Base-by-base conservation (phyloP, 2,888 invertebrate genomes). In the Epirrhoe tristata region DNA sequence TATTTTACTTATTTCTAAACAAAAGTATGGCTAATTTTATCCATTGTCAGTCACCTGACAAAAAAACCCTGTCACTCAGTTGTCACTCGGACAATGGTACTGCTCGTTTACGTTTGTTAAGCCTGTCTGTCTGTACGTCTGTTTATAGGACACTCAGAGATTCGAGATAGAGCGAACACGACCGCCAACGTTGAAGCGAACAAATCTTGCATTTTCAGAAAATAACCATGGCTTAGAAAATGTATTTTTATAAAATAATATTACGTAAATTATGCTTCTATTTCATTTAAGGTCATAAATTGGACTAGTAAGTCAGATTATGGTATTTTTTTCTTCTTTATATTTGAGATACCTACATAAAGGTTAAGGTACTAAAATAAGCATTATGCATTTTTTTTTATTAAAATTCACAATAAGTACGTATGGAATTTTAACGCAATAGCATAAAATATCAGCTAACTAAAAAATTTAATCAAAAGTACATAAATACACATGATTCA, bases 111-210 rank as follows among this genome's bases (percentile, higher is more conserved):
- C 84, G 87, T 87, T 86, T 87, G 89, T 87, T 87, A 87, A 82
- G 82, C 79, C 82, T 82, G 87, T 85, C 86, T 84, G 87, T 86
- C 85, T 77, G 84, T 85, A 82, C 83, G 86, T 88, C 88, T 81
- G 83, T 85, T 87, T 87, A 88, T 87, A 85, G 88, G 87, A 87
- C 86, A 84, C 80, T 81, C 79, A 61, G 81, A 90, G 91, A 91
- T 90, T 79, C 86, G 78, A 81, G 82, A 91, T 91, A 90, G 86
- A 77, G 67, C 69, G 76, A 75, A 77, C 73, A 71, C 79, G 89
- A 84, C 89, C 88, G 86, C 88, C 88, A 85, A 88, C 88, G 87
- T 81, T 12, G 39, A 43, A 76, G 72, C 68, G 77, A 80, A 77
- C 82, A 10, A 43, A 31, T 16, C 53, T 65, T 58, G 57, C 3